These are phyloP conservation scores for Corynorhinus townsendii DNA, from an alignment of 2,113 vertebrate species.

Conservation along the genomic window DNA sequence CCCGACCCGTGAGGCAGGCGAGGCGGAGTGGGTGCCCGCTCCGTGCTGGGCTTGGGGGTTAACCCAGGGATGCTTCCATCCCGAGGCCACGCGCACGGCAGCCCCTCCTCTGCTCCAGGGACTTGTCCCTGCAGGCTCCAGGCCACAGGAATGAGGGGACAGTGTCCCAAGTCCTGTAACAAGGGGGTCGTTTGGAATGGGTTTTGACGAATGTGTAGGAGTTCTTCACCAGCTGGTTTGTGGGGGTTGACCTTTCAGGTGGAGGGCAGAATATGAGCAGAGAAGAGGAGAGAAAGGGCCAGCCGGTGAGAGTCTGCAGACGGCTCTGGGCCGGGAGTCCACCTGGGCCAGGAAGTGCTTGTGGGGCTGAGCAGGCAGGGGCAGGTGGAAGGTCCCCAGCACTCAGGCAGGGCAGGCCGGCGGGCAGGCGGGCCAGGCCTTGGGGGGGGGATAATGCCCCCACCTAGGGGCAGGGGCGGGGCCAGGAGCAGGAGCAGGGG, in stretches of 20 bases:
- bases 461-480: neutral
- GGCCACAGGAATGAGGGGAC: accelerated
- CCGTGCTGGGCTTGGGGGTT: accelerated
- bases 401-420: neutral
- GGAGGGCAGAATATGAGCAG: neutral
- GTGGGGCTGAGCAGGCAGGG: no score
- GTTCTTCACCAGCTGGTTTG: neutral
- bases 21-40: neutral
- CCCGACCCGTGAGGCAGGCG: neutral
- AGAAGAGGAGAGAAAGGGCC: neutral
- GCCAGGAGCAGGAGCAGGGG: neutral
- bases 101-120: accelerated
- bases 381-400: neutral
- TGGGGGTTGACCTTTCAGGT: neutral
- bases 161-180: neutral
- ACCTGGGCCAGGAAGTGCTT: accelerated
- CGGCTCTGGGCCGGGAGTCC: no score
- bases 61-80: accelerated
- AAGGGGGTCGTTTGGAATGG: neutral
- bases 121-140: no score
- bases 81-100: accelerated
- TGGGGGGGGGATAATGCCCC: no score
- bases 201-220: neutral
- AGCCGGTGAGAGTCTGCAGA: neutral
- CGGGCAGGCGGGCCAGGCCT: no score